Conservation (phyloP, 1,140 invertebrate species). For the Rhyzopertha dominica region DNA sequence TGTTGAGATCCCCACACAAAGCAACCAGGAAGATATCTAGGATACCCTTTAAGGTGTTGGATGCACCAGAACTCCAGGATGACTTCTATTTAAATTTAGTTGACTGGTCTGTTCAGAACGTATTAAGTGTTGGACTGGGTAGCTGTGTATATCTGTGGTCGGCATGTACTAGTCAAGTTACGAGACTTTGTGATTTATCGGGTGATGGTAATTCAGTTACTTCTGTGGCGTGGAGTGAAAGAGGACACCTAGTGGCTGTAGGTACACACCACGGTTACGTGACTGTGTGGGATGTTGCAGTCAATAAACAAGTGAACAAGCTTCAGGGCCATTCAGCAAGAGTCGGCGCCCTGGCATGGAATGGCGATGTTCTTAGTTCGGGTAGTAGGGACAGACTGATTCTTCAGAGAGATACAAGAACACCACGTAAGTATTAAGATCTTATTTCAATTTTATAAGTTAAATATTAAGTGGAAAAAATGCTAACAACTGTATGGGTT, state of each 20-base stretch:
- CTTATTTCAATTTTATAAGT: too few species aligned
- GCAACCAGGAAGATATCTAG: conserved; percentile 94
- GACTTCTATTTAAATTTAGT: conserved; percentile 99
- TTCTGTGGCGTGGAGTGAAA: conserved; percentile 98
- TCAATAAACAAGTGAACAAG: conserved; percentile 91
- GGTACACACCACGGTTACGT: conserved; percentile 96
- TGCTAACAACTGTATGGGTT: too few species aligned
- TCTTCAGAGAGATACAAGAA: conserved; percentile 89
- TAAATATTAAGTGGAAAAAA: too few species aligned
- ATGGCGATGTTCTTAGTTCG: conserved; percentile 93
- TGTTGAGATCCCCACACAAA: conserved; percentile 89
- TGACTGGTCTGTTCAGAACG: conserved; percentile 99
- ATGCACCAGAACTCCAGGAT: conserved; percentile 98
- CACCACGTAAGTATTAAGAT: conserved; percentile 58
- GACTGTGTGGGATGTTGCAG: conserved; percentile 95
- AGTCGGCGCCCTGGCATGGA: conserved; percentile 96
- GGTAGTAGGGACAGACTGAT: conserved; percentile 94
- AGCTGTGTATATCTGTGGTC: conserved; percentile 99
- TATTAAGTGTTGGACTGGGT: conserved; percentile 96
- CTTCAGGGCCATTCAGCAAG: conserved; percentile 88
- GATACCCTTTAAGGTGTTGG: conserved; percentile 96
- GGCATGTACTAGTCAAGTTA: conserved; percentile 97
- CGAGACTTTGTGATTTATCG: conserved; percentile 91
- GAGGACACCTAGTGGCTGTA: conserved; percentile 93
- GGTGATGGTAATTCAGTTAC: conserved; percentile 93